These are phyloP conservation scores for Synaphobranchus kaupii DNA, from an alignment of 2,797 vertebrate genomes.

Conservation along the genomic window DNA sequence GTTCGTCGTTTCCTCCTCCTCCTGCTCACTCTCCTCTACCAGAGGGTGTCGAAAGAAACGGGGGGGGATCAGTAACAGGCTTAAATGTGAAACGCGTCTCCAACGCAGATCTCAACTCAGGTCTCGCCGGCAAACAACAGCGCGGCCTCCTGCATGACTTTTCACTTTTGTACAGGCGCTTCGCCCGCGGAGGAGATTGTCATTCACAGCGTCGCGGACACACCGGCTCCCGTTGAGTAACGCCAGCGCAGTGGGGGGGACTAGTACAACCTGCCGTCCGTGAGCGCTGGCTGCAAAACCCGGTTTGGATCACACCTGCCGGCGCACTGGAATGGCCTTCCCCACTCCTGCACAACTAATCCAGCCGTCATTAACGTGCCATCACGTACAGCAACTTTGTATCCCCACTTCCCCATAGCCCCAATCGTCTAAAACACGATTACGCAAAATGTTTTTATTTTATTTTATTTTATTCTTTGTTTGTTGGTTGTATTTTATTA, in stretches of 20 bases:
- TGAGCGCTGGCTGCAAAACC: conserved; percentile 81
- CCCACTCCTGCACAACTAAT: conserved; percentile 30
- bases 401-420: neutral
- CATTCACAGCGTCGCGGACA: conserved; percentile 63
- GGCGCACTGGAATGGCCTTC: conserved; percentile 67
- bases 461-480: conserved; percentile 49
- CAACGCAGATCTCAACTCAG: conserved; percentile 58
- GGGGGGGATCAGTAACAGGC: neutral
- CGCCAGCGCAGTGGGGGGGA: conserved; percentile 68
- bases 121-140: conserved; percentile 67
- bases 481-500: neutral
- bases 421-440: neutral
- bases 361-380: conserved; percentile 73
- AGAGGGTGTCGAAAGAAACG: conserved; percentile 23
- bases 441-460: conserved; percentile 37
- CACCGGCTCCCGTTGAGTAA: conserved; percentile 69
- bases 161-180: conserved; percentile 62
- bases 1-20: conserved; percentile 28
- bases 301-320: conserved; percentile 73
- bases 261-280: conserved; percentile 73
- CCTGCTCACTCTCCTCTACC: conserved; percentile 53
- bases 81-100: conserved; percentile 44
- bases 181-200: conserved; percentile 68
- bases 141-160: conserved; percentile 63
- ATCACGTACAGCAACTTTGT: conserved; percentile 51